Conservation (phyloP, 2,888 invertebrate genomes). For the Protonemura montana region DNA sequence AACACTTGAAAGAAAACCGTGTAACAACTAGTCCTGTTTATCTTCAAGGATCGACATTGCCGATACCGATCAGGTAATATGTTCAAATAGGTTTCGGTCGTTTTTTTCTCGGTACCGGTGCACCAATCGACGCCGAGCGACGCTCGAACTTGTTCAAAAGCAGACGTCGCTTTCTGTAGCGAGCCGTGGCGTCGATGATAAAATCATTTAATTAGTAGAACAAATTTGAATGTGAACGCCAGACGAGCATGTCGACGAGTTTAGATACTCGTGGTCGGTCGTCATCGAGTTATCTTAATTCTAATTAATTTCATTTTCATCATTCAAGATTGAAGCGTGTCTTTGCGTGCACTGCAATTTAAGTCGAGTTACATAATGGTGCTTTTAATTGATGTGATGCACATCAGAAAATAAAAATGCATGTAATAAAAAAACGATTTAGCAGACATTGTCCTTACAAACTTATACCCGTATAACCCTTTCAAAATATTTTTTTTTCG, state of each 20-base stretch:
- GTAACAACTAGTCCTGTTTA: too few relatives aligned
- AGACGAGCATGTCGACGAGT: background rate
- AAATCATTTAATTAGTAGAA: background rate
- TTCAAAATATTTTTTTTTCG: background rate
- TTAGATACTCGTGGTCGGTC: background rate
- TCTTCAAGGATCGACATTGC: too few relatives aligned
- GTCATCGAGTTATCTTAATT: background rate
- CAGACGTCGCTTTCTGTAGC: background rate
- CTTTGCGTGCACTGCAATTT: background rate
- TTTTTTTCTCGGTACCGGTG: too few relatives aligned
- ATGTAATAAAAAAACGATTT: background rate
- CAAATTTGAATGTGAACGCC: background rate
- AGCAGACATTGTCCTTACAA: background rate
- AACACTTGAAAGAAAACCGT: too few relatives aligned
- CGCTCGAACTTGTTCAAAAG: background rate
- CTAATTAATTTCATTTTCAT: constrained; percentile 12
- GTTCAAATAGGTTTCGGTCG: too few relatives aligned
- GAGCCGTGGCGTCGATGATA: background rate
- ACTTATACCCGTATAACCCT: background rate
- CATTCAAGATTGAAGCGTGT: background rate
- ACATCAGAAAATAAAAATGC: background rate
- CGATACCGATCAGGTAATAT: too few relatives aligned
- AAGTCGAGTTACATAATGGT: background rate
- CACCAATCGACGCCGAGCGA: too few relatives aligned
- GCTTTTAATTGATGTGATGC: background rate